These are phyloP conservation scores for Calcarius lapponicus DNA, from an alignment of 2,797 vertebrate species.

Conservation along the genomic window DNA sequence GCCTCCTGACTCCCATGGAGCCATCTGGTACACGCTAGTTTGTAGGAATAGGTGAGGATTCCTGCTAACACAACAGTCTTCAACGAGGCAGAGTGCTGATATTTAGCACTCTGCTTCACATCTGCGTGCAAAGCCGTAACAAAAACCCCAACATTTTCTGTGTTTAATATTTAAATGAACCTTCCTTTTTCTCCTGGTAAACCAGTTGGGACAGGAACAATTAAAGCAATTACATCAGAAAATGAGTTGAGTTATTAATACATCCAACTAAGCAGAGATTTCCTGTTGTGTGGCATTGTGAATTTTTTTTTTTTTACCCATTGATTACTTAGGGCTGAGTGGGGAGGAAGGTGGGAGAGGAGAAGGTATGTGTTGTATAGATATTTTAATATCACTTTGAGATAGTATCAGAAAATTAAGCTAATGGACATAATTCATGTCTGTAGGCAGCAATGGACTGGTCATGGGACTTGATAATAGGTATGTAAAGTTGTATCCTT, in stretches of 20 bases:
- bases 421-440: conserved; percentile 15
- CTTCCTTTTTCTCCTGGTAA: conserved; percentile 52
- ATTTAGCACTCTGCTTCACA: conserved; percentile 69
- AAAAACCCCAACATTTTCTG: conserved; percentile 34
- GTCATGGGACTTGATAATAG: neutral
- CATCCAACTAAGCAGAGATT: conserved; percentile 16
- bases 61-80: conserved; percentile 71
- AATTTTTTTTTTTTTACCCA: neutral
- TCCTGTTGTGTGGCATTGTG: conserved; percentile 7
- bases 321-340: neutral
- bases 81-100: conserved; percentile 61
- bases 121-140: conserved; percentile 59
- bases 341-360: neutral
- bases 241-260: conserved; percentile 54
- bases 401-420: conserved; percentile 18
- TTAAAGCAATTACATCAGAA: conserved; percentile 54
- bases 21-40: conserved; percentile 72
- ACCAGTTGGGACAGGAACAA: conserved; percentile 52
- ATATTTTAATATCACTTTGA: conserved; percentile 29
- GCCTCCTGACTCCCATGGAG: conserved; percentile 76
- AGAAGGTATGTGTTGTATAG: neutral
- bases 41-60: conserved; percentile 71
- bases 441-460: neutral
- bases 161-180: conserved; percentile 64
- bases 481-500: neutral